Base-by-base conservation (phyloP, 64 coral and sea anemone genomes). In the Dendronephthya gigantea region DNA sequence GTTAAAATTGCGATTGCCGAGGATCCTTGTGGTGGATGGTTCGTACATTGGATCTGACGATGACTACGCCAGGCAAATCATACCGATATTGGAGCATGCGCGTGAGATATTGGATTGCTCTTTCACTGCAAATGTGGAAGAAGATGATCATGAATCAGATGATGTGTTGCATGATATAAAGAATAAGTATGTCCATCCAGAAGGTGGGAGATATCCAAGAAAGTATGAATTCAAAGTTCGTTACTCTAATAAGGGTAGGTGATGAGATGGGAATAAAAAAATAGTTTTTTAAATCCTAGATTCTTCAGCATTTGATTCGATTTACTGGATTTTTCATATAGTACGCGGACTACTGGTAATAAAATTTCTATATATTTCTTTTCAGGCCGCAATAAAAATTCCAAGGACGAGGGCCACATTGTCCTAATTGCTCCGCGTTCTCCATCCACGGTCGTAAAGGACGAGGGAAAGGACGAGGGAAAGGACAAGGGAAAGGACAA, bases 1-100 rank as follows among this genome's bases (percentile, higher is more conserved):
- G 50, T 48, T 88, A 27, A 82, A 82, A 1, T 83, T 45, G 37
- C 82, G 83, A 30, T 40, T 88, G 10, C 5, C 55, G 19, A 56
- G 55, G 17, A 88, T 88, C 43, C 50, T 83, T 0, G 65, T 88
- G n/a, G 33, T 88, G 58, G 87, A 88, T 88, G 87, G 87, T 7
- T 83, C 75, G n/a, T 66, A 51, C 3, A 82, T 62, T 33, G 23
- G 48, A 14, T 43, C 50, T 2, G 87, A 39, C 8, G 76, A 88
- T 9, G 52, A 88, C 27, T 88, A 83, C 11, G 87, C 74, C 9
- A 55, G 83, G 9, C 16, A 35, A 1, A 34, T 88, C 7, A 12
- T 88, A 5, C 19, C 7, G 14, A 76, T 76, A 31, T 11, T 88
- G 16, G 83, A 48, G 37, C 37, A 43, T 7, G 87, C 87, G 2